These are phyloP conservation scores for Sycophila sp. DNA, from an alignment of 1,140 invertebrate genomes.

Conservation along the genomic window DNA sequence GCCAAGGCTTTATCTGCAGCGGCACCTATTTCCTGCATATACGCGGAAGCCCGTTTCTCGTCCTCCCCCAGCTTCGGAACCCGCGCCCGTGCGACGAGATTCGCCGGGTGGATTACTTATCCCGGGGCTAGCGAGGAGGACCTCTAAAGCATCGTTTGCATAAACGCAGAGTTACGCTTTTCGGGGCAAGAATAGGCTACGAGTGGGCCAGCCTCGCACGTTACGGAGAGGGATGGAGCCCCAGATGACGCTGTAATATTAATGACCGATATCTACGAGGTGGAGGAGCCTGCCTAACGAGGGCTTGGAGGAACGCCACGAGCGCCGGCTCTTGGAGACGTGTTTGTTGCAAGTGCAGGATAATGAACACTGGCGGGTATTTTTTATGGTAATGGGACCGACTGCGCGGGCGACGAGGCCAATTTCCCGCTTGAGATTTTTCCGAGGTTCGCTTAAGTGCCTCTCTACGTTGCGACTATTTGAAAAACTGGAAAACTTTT, in stretches of 20 bases:
- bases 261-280: constrained; percentile 43
- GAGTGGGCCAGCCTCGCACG: background rate
- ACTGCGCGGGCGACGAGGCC: background rate
- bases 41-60: background rate
- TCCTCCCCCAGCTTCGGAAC: background rate
- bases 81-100: constrained; percentile 26
- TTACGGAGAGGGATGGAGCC: background rate
- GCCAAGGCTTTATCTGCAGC: constrained; percentile 1
- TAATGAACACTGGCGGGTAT: background rate
- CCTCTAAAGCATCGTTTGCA: constrained; percentile 60
- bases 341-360: background rate
- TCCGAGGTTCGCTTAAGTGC: background rate
- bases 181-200: background rate
- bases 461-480: no score
- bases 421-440: constrained; percentile 10
- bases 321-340: background rate
- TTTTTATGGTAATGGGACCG: constrained; percentile 5
- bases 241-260: constrained; percentile 41
- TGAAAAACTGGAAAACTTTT: no score
- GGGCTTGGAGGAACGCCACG: no score
- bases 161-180: constrained; percentile 57
- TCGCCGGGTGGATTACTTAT: constrained; percentile 57
- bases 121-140: constrained; percentile 37
- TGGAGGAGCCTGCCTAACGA: background rate
- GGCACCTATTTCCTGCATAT: background rate